These are phyloP conservation scores for Beris chalybata DNA, from an alignment of 2,888 invertebrate species.

Conservation along the genomic window DNA sequence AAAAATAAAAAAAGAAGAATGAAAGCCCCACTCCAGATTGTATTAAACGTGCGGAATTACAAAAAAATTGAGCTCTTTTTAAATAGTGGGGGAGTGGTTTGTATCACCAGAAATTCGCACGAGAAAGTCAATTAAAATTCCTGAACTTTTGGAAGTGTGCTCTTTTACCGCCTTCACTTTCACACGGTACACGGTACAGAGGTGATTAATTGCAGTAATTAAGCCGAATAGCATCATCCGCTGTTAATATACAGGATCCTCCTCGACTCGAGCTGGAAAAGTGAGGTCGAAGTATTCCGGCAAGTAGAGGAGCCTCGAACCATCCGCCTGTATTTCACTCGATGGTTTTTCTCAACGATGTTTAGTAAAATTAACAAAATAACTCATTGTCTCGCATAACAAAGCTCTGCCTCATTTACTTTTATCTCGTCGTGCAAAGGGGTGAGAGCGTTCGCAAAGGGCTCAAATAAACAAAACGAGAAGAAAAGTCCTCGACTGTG, in stretches of 20 bases:
- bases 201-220: slow-evolving; percentile 32
- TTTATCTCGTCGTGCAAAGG: slow-evolving; percentile 20
- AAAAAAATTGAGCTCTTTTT: too few species aligned
- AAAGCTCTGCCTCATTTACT: slow-evolving; percentile 28
- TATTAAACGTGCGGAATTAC: too few species aligned
- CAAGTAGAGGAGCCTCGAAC: too few species aligned
- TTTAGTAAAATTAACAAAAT: slow-evolving; percentile 25
- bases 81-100: too few species aligned
- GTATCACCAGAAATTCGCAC: slow-evolving; percentile 11
- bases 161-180: slow-evolving; percentile 23
- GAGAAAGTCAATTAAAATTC: slow-evolving; percentile 31
- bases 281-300: too few species aligned
- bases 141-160: neutral
- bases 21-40: too few species aligned
- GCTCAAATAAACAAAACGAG: neutral
- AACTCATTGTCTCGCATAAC: slow-evolving; percentile 29
- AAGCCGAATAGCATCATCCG: slow-evolving; percentile 25
- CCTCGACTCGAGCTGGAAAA: neutral
- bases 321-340: too few species aligned
- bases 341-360: neutral
- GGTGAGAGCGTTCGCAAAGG: slow-evolving; percentile 5
- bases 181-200: slow-evolving; percentile 12
- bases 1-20: too few species aligned
- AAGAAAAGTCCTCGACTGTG: too few species aligned
- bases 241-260: neutral